phyloP scores from a whole-genome alignment of 2,888 invertebrate species.

The Ctenicera cuprea region DNA sequence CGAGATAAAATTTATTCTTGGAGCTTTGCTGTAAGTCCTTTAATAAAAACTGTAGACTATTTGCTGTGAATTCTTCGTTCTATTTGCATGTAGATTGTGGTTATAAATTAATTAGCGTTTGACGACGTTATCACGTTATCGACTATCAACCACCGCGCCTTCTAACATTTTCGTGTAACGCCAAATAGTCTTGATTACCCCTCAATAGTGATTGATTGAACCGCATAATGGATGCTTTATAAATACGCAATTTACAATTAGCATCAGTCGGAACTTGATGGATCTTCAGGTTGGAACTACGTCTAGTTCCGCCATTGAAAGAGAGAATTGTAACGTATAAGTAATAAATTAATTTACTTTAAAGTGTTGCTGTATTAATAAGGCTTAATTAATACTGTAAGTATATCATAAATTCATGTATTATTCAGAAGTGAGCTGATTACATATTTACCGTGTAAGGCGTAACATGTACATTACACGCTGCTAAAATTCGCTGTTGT shows the following conservation, averaged over 20 bases:
- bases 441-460: background rate
- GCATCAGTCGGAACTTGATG: slow-evolving; percentile 11
- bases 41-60: no score
- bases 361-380: background rate
- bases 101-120: slow-evolving; percentile 21
- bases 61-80: no score
- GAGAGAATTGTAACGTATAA: background rate
- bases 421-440: background rate
- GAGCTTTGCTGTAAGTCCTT: background rate
- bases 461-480: slow-evolving; percentile 2
- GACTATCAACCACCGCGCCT: slow-evolving; percentile 6
- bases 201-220: slow-evolving; percentile 53
- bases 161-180: slow-evolving; percentile 27
- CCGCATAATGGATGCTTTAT: slow-evolving; percentile 52
- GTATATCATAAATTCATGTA: slow-evolving; percentile 8
- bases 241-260: slow-evolving; percentile 33
- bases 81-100: slow-evolving; percentile 12
- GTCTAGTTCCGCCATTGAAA: background rate
- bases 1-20: no score
- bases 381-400: background rate
- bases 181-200: slow-evolving; percentile 22
- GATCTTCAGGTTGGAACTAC: background rate
- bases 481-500: background rate
- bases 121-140: slow-evolving; percentile 16
- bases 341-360: slow-evolving; percentile 8